phyloP scores from a whole-genome alignment of 2,797 vertebrate species.

The Cetoscarus ocellatus region DNA sequence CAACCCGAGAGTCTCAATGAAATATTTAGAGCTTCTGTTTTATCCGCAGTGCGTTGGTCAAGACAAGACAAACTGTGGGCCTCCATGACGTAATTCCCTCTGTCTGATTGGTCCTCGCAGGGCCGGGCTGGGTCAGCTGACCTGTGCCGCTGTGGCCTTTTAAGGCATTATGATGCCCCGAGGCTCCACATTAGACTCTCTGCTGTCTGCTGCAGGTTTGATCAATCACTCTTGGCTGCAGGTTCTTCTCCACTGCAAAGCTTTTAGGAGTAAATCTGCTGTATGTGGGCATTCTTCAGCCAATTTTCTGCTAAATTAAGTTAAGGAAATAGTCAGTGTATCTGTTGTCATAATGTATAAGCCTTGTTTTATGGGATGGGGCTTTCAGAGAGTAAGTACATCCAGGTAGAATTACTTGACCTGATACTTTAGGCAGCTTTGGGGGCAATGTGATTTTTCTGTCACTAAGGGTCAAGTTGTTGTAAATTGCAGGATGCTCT shows the following conservation, averaged over 20 bases:
- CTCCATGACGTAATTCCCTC: conserved; percentile 82
- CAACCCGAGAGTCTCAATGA: conserved; percentile 87
- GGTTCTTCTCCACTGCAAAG: conserved; percentile 40
- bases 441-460: too few species aligned
- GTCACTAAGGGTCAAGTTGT: too few species aligned
- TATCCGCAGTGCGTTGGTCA: conserved; percentile 88
- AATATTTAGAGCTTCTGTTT: conserved; percentile 86
- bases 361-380: not conserved
- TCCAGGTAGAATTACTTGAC: not conserved
- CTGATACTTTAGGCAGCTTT: not conserved
- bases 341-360: not conserved
- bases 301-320: not conserved
- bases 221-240: conserved; percentile 56
- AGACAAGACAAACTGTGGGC: conserved; percentile 73
- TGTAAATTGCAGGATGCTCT: too few species aligned
- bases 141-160: conserved; percentile 68
- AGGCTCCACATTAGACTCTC: conserved; percentile 69
- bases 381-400: not conserved
- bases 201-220: conserved; percentile 57
- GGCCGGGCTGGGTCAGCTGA: conserved; percentile 72
- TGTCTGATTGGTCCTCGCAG: conserved; percentile 67
- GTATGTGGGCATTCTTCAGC: conserved; percentile 9
- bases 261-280: conserved; percentile 53
- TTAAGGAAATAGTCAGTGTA: not conserved
- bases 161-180: conserved; percentile 72